Conservation (phyloP, 2,113 vertebrate species). For the Pomatorhinus ruficollis region DNA sequence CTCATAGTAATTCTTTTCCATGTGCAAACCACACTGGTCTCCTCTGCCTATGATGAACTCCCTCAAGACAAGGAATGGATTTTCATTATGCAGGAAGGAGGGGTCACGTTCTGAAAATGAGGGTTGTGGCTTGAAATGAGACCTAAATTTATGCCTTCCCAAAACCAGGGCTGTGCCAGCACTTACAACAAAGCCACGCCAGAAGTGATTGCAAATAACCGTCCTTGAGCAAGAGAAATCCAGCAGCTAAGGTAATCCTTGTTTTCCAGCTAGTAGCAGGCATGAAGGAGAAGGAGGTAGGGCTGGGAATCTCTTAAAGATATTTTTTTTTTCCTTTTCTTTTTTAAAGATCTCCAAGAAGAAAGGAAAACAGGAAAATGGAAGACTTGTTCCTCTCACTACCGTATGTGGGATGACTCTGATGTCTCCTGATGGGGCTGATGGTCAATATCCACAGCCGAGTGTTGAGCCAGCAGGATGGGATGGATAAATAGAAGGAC, state of each 20-base stretch:
- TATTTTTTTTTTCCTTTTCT: background rate
- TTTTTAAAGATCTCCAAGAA: background rate
- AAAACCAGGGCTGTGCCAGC: background rate
- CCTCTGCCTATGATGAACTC: background rate
- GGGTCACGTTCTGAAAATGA: background rate
- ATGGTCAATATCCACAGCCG: rapidly evolving
- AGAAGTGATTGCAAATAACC: background rate
- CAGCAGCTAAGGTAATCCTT: background rate
- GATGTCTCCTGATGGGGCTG: background rate
- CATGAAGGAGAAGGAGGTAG: background rate
- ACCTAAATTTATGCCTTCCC: background rate
- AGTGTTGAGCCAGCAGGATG: background rate
- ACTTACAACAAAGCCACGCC: background rate
- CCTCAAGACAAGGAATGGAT: background rate
- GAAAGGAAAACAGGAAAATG: background rate
- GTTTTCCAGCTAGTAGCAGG: background rate
- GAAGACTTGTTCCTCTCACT: background rate
- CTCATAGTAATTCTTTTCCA: background rate
- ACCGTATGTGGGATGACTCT: background rate
- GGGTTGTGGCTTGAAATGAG: background rate
- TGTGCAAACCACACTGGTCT: background rate
- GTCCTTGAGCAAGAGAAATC: background rate
- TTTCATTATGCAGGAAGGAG: background rate
- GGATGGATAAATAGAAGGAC: background rate
- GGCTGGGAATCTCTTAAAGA: background rate